Conservation (phyloP, 2,797 vertebrate species). For the Denticeps clupeoides region DNA sequence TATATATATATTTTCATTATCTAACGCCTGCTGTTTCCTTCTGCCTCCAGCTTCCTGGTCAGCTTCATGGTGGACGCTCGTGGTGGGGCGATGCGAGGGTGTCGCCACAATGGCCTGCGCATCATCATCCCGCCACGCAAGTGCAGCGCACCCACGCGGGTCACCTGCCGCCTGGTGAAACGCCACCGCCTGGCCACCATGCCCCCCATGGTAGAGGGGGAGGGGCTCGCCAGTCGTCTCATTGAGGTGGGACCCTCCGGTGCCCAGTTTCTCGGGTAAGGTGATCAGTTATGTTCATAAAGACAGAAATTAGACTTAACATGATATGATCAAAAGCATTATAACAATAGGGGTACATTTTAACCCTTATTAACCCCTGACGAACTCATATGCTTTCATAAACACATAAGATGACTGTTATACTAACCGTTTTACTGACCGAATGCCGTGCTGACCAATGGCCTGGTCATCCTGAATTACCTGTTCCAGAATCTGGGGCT, state of each 20-base stretch:
- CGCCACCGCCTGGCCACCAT: conserved; percentile 90
- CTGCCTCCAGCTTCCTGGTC: conserved; percentile 79
- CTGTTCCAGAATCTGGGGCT: too few species aligned
- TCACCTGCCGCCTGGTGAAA: conserved; percentile 93
- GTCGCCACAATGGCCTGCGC: conserved; percentile 87
- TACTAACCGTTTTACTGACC: too few species aligned
- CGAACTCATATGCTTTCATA: too few species aligned
- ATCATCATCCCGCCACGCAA: conserved; percentile 93
- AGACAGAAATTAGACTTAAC: too few species aligned
- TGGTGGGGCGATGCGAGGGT: conserved; percentile 92
- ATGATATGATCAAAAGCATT: too few species aligned
- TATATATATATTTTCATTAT: neutral
- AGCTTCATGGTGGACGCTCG: conserved; percentile 99
- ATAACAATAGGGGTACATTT: too few species aligned
- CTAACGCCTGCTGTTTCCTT: too few species aligned
- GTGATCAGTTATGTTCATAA: neutral
- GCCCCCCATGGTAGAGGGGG: conserved; percentile 94
- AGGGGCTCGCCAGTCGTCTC: conserved; percentile 85
- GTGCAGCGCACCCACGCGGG: conserved; percentile 86
- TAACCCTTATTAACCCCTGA: too few species aligned
- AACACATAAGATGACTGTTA: too few species aligned
- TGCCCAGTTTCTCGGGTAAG: conserved; percentile 98
- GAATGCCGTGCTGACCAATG: too few species aligned
- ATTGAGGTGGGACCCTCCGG: conserved; percentile 95
- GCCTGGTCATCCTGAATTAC: too few species aligned